Percentiles rank a stretch among this genome's conserved stretches.
Evolutionary conservation across 2,113 vertebrate genomes (phyloP).

Genomic region (Sardina pilchardus): DNA sequence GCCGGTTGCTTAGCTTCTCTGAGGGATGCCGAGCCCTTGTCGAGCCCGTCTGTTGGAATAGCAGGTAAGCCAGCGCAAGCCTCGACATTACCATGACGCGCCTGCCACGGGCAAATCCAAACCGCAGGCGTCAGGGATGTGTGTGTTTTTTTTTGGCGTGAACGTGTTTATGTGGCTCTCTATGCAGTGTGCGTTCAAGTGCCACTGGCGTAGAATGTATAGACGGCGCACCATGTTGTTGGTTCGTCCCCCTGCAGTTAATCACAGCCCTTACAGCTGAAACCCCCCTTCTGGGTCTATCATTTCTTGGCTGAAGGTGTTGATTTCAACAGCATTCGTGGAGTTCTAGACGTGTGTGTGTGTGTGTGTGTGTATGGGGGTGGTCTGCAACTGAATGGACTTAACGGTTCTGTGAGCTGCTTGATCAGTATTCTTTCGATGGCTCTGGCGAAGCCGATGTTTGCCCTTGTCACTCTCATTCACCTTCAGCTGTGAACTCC

Average conservation of each 20-base stretch:
- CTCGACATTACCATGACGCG: neutral
- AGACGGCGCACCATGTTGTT: neutral
- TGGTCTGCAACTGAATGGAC: neutral
- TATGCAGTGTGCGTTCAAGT: neutral
- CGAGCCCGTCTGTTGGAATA: neutral
- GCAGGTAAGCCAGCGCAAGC: neutral
- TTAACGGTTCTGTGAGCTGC: neutral
- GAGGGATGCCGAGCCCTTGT: neutral
- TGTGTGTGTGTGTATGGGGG: neutral
- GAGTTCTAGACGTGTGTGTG: neutral
- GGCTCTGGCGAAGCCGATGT: neutral
- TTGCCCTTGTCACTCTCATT: neutral
- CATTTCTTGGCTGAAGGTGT: neutral
- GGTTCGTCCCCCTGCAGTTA: neutral
- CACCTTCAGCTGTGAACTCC: neutral
- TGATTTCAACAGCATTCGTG: neutral
- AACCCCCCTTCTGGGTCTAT: neutral
- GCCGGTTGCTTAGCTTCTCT: constrained; percentile 2
- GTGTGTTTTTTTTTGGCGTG: neutral
- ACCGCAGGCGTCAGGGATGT: too few species aligned
- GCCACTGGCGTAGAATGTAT: neutral
- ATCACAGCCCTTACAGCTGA: neutral
- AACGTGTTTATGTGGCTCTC: neutral
- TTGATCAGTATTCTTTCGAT: neutral
- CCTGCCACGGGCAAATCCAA: too few species aligned